phyloP scores from a whole-genome alignment of 2,888 invertebrate species.

The Callimorpha dominula region DNA sequence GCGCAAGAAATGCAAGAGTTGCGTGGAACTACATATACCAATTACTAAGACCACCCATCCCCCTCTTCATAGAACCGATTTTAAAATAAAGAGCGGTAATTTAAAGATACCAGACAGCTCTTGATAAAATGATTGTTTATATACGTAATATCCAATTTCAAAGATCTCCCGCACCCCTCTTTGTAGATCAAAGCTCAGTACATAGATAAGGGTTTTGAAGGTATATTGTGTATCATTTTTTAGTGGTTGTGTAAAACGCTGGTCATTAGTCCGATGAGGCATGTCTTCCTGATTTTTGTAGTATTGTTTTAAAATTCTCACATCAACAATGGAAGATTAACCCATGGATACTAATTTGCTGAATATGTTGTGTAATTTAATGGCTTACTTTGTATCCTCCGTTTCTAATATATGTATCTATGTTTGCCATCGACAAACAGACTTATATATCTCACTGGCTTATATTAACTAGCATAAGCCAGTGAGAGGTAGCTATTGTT shows the following conservation, averaged over 20 bases:
- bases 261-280: conserved; percentile 79
- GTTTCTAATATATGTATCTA: not conserved
- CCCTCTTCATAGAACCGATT: conserved; percentile 19
- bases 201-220: conserved; percentile 1
- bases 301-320: conserved; percentile 78
- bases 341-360: conserved; percentile 44
- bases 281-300: conserved; percentile 74
- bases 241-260: conserved; percentile 54
- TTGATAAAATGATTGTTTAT: conserved; percentile 7
- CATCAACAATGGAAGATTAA: conserved; percentile 64
- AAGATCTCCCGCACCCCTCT: conserved; percentile 6
- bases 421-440: not conserved
- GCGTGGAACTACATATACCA: conserved; percentile 60
- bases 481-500: too few relatives aligned
- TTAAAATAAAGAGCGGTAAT: not conserved
- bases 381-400: conserved; percentile 4
- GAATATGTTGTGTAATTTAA: conserved; percentile 30
- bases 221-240: conserved; percentile 37
- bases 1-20: conserved; percentile 64
- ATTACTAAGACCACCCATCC: conserved; percentile 44
- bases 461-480: too few relatives aligned
- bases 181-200: conserved; percentile 2
- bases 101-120: not conserved
- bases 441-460: not conserved
- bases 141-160: conserved; percentile 6